A percentile compares a stretch with the other conserved stretches of the same genome.
Conservation (phyloP, 2,888 invertebrate genomes). For the Stictocephala bisonia region DNA sequence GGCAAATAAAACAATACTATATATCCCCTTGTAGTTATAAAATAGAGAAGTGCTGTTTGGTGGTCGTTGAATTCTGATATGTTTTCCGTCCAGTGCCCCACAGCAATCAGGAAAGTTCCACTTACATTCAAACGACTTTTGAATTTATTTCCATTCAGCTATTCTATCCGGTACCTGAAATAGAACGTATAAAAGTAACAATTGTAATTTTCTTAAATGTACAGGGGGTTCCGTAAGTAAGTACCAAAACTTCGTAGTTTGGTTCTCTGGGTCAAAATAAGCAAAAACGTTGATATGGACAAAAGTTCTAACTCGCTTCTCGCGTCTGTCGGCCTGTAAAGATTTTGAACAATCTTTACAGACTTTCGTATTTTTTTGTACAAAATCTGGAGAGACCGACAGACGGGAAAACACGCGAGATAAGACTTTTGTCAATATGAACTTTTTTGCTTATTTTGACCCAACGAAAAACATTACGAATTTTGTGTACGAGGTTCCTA, state of each 20-base stretch:
- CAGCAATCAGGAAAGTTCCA: conserved; percentile 33
- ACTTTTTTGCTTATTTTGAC: no score
- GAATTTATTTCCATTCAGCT: conserved; percentile 13
- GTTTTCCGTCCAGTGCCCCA: conserved; percentile 59
- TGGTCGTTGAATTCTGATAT: conserved; percentile 56
- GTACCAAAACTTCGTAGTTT: conserved; percentile 3
- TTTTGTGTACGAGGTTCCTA: no score
- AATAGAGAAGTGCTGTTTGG: conserved; percentile 54
- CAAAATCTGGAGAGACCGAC: no score
- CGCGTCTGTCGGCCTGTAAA: not conserved
- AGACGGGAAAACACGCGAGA: no score
- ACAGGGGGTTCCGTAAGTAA: conserved; percentile 10
- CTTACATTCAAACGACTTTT: not conserved
- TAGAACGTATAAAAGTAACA: no score
- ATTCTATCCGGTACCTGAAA: conserved; percentile 15
- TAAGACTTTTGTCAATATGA: no score
- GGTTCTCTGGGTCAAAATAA: not conserved
- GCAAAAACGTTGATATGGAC: not conserved
- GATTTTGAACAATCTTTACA: not conserved
- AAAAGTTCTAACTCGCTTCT: conserved; percentile 21
- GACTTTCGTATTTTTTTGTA: not conserved
- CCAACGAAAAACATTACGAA: no score
- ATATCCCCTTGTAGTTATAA: conserved; percentile 59
- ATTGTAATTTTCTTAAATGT: no score
- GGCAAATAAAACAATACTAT: conserved; percentile 58